A percentile compares a stretch with the other conserved stretches of the same genome.
These are phyloP conservation scores for Selenia dentaria DNA, from an alignment of 2,888 invertebrate genomes.

Conservation along the genomic window DNA sequence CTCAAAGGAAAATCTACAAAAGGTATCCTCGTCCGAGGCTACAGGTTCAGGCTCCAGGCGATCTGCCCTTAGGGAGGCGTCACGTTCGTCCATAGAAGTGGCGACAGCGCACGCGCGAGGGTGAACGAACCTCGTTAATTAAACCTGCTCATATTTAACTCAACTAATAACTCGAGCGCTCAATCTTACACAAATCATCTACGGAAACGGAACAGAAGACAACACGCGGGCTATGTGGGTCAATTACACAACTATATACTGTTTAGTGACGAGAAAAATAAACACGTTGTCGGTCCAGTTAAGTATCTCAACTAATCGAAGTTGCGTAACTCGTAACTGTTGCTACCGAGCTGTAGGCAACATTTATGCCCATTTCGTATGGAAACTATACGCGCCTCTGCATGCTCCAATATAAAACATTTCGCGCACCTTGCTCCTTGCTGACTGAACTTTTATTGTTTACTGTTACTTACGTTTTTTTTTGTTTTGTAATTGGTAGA, in stretches of 20 bases:
- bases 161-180: slow-evolving; percentile 14
- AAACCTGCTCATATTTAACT: slow-evolving; percentile 19
- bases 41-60: slow-evolving; percentile 5
- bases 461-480: no score
- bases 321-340: slow-evolving; percentile 5
- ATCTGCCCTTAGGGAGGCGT: slow-evolving; percentile 1
- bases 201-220: slow-evolving; percentile 2
- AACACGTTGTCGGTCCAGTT: slow-evolving; percentile 11
- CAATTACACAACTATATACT: slow-evolving; percentile 13
- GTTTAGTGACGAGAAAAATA: slow-evolving; percentile 14
- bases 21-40: not conserved
- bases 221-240: slow-evolving; percentile 9
- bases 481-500: no score
- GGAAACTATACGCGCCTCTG: no score
- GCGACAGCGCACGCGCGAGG: slow-evolving; percentile 14
- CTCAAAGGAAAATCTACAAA: no score
- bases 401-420: no score
- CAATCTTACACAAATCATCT: slow-evolving; percentile 3
- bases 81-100: not conserved
- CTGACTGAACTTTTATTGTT: no score
- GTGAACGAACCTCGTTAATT: slow-evolving; percentile 17
- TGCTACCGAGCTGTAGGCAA: no score
- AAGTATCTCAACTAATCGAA: slow-evolving; percentile 8
- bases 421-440: no score
- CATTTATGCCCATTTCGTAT: no score